Base-by-base conservation (phyloP, 2,888 invertebrate genomes). In the Heliconius charithonia region DNA sequence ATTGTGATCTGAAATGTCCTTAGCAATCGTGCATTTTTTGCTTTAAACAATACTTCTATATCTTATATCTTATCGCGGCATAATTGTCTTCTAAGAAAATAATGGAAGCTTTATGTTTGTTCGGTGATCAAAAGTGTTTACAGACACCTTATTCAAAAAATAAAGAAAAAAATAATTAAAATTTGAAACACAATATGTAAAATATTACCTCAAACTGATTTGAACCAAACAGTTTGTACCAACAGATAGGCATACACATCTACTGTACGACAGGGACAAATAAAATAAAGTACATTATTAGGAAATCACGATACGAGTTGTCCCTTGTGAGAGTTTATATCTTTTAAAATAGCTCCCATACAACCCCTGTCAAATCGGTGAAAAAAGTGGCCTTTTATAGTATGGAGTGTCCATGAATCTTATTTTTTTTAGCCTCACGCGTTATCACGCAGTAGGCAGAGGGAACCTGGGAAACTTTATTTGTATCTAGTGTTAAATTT, bases 361-460 rank as follows among this genome's bases (percentile, higher is more conserved):
- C 72, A 78, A 78, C 78, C 78, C 78, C 74, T 78, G 78, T 78
- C 78, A 78, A 78, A 79, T 71, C 79, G 63, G 75, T 79, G 75
- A 71, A 75, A 78, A 79, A 75, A 79, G 71, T 79, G 75, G 75
- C 65, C 70, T 75, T 71, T 75, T 75, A 75, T 66, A 66, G 75
- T 71, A 71, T 79, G 37, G n/a, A 25, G 71, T 71, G 63, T 10
- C 65, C 75, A 79, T 51, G 51, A 41, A 41, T 71, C 37, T 63
- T 27, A 59, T 1, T 1, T 59, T 59, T 63, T 63, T 2, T 27
- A 27, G 16, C 27, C 19, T 45, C 59, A n/a, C 7, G 10, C 27
- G 16, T 22, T 4, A 27, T 63, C 13, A 2, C 56, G 56, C 45
- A 12, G 59, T 59, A 59, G 9, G 2, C 22, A 9, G 9, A 56